A percentile compares a stretch with the other conserved stretches of the same genome.
Conservation (phyloP, 2,888 invertebrate species). For the Atrina japonica region DNA sequence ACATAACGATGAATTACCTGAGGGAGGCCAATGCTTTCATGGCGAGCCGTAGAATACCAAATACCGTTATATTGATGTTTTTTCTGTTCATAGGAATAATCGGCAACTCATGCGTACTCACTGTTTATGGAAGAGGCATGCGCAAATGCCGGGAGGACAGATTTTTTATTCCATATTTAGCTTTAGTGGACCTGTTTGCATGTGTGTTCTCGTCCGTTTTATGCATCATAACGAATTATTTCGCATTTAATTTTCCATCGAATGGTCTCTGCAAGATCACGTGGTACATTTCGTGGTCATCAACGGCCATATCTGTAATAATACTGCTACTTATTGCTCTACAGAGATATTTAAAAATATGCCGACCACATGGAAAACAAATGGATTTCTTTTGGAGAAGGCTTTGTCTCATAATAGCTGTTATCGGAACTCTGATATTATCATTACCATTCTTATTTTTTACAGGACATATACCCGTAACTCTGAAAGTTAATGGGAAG, state of each 20-base stretch:
- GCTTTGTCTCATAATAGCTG: not conserved
- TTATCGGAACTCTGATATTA: not conserved
- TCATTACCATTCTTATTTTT: conserved; percentile 2
- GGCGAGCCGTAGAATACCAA: not conserved
- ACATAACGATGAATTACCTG: no score
- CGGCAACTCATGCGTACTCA: conserved; percentile 7
- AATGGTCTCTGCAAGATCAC: conserved; percentile 3
- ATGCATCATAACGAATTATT: conserved; percentile 1
- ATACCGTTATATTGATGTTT: conserved; percentile 3
- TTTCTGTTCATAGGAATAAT: conserved; percentile 2
- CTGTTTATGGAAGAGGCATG: conserved; percentile 4
- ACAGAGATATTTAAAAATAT: conserved; percentile 8
- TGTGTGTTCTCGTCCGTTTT: conserved; percentile 1
- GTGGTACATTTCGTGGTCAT: conserved; percentile 18
- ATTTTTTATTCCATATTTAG: conserved; percentile 23
- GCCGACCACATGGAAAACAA: conserved; percentile 16
- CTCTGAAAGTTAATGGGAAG: not conserved
- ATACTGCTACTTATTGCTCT: conserved; percentile 18
- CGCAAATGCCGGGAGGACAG: not conserved
- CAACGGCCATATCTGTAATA: conserved; percentile 10
- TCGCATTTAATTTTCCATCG: conserved; percentile 8
- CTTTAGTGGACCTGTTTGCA: conserved; percentile 13
- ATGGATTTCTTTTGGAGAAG: conserved; percentile 8
- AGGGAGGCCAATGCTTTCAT: no score
- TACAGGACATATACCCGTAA: conserved; percentile 8